Base-by-base conservation (phyloP, 2,888 invertebrate species). In the Orchesella flavescens region DNA sequence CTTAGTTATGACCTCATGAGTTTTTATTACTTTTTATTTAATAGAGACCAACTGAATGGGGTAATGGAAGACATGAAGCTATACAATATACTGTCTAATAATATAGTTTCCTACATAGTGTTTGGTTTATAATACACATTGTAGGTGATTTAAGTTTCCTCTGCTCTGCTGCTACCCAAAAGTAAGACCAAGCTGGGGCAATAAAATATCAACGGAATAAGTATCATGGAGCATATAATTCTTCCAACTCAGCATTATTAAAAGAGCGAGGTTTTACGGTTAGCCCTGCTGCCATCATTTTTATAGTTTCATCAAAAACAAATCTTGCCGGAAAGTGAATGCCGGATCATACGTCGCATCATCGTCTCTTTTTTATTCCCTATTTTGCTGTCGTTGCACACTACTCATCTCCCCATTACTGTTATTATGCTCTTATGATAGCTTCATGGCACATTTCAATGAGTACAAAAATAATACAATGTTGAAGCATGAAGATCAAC, bases 381-480 rank as follows among this genome's bases (percentile, higher is more conserved):
- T 53, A 34, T 76, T 76, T n/a, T 75, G 75, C 66, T 57, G 68
- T 68, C 46, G 49, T 63, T 57, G 17, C n/a, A 4, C 17, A 34
- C 17, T 73, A 46, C 76, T 76, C 76, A 68, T 66, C 75, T 65
- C 74, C 82, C 76, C 49, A 76, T 76, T 69, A 82, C 69, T 69
- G 69, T 71, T 82, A 82, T 82, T 75, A 82, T 75, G 46, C 53
- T 76, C 63, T 75, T 76, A 71, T 82, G 76, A 76, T 76, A 63
- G 76, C 44, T 63, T 75, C 71, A 82, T 82, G 55, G 75, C 71
- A 24, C 76, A 55, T 82, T 82, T 68, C 34, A 34, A 34, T 71
- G 76, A 82, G 59, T 61, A 74, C 69, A 69, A 61, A 68, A 46
- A 73, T 44, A 81, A 63, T 63, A 69, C 49, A 23, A 69, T 75